Evolutionary conservation across 1,140 invertebrate species (phyloP).

Genomic region (Armadillidium nasatum): DNA sequence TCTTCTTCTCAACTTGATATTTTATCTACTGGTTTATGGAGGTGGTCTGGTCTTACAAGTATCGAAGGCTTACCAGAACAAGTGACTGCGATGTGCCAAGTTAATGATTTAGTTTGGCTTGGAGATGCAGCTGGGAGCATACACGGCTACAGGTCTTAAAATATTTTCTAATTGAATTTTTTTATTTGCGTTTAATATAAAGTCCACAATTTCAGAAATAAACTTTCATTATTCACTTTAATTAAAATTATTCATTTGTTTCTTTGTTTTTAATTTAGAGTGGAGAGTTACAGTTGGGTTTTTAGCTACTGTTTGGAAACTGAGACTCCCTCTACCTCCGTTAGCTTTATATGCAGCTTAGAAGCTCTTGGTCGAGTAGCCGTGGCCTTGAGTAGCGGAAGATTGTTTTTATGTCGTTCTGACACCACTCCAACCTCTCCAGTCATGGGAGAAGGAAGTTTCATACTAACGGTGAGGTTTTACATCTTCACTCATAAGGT

Average conservation of each 20-base stretch:
- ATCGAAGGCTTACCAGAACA: conserved; percentile 45
- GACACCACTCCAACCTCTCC: conserved; percentile 58
- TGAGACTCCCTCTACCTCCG: conserved; percentile 53
- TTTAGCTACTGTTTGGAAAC: conserved; percentile 56
- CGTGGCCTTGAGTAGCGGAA: conserved; percentile 66
- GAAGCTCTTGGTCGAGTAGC: conserved; percentile 64
- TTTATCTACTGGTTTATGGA: conserved; percentile 53
- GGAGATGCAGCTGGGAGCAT: conserved; percentile 75
- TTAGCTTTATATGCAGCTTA: conserved; percentile 62
- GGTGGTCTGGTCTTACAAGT: conserved; percentile 34
- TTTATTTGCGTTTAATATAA: too few relatives aligned
- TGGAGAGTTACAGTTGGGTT: conserved; percentile 49
- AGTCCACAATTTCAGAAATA: background rate
- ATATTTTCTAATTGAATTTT: conserved; percentile 18
- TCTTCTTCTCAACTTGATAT: conserved; percentile 66
- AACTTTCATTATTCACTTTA: conserved; percentile 4
- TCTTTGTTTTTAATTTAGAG: conserved; percentile 32
- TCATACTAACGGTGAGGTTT: conserved; percentile 64
- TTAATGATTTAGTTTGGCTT: conserved; percentile 72
- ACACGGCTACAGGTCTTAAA: conserved; percentile 64
- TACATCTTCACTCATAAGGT: too few relatives aligned
- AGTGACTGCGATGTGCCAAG: conserved; percentile 48
- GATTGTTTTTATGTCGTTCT: conserved; percentile 66
- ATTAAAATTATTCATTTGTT: conserved; percentile 2
- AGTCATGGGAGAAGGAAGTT: conserved; percentile 63